Evolutionary conservation across 2,797 vertebrate species (phyloP), one percentile per base, ranked within the genome.

Genomic region (Propithecus deckenii): DNA sequence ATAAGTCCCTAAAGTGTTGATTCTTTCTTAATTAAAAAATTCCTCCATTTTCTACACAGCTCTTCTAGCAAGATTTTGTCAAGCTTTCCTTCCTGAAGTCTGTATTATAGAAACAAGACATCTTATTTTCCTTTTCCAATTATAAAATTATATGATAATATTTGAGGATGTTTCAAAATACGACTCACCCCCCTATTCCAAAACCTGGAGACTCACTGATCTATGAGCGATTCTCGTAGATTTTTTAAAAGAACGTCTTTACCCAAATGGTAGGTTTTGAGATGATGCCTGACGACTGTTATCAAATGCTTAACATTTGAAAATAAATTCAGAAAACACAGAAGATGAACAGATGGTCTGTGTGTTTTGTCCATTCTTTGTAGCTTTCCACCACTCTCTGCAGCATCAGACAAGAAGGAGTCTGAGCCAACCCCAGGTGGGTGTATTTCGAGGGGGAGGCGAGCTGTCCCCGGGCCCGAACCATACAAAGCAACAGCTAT

Each of bases 221-320:
- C 89, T 50, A 1, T 32, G 79, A 95, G 55, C 3, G 93, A 86
- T 93, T 71, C 76, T 57, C 2, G 0, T 72, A 50, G 91, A 83
- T 97, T 95, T 96, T 97, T 97, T 35, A 98, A 97, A 97, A 97
- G 98, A 96, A 86, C 59, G 48, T 69, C 96, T 96, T 97, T 98
- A 97, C 94, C 97, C 97, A 98, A 98, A 98, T 97, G 98, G 98
- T 97, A 95, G 97, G 97, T 98, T 98, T 98, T 97, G 93, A 98
- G 98, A 98, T 83, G 97, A 98, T 97, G 98, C 98, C 98, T 98
- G 98, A 98, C 96, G 98, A 97, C 98, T 94, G 89, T 93, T 97
- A 98, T 98, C 98, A 98, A 97, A 98, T 96, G 98, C 98, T 98
- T 98, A 94, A 97, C 98, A 98, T 98, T 98, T 98, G 98, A 98